Base-by-base conservation (phyloP, 2,113 vertebrate species). In the Neodon shergylaensis region DNA sequence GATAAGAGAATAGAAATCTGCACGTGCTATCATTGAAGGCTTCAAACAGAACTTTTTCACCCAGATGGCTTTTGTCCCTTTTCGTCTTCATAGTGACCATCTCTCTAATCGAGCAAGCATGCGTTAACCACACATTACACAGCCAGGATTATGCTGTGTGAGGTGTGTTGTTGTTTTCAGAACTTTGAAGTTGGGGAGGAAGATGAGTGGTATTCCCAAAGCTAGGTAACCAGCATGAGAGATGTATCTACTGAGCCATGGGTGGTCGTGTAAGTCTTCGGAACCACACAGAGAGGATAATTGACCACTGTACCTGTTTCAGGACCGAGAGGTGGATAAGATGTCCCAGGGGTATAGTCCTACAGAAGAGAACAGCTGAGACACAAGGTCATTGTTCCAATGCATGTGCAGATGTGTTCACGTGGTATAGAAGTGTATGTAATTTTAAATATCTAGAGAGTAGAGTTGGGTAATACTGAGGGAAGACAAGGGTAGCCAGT, bases 331-430 rank as follows among this genome's bases (percentile, higher is more conserved):
- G 42, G n/a, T 92, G 36, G 92, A 7, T 63, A 22, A 31, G 36
- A 17, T 2, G 58, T 84, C 54, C 3, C 66, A 68, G 47, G 72
- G 68, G 42, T 6, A 13, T 5, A 33, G 19, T 47, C 19, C 33
- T 88, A n/a, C 31, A 77, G 54, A 47, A 79, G 42, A 22, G 19
- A n/a, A 49, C 2, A 47, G 3, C 24, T 28, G 49, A 88, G 82
- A 77, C 4, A 0, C 3, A 42, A 33, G 82, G 10, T 3, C 7
- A 11, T 7, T 54, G 12, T 1, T 13, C 3, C 4, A 3, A 42
- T 58, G 26, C 12, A 6, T 4, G 8, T 10, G 6, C 2, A 0
- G 4, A 4, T 28, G 31, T 39, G 52, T 36, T 13, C 14, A 7
- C 36, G 22, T 21, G 9, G 39, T n/a, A 13, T 76, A 26, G 39